phyloP scores from a whole-genome alignment of 2,888 invertebrate species.

The Drosophila emarginata region DNA sequence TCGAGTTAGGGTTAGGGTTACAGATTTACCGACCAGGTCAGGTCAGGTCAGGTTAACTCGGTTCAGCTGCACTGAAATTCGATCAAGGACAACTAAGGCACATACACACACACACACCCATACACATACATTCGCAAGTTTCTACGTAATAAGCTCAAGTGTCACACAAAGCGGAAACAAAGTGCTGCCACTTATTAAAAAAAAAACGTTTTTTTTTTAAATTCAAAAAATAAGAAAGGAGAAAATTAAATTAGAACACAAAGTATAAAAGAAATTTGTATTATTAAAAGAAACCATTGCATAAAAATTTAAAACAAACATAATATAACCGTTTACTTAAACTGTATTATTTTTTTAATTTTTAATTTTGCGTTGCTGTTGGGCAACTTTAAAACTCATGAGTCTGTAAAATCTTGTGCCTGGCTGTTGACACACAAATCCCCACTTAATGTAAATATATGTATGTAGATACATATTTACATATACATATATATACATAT shows the following conservation, averaged over 20 bases:
- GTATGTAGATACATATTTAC: not conserved
- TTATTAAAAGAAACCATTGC: no score
- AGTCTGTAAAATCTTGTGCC: not conserved
- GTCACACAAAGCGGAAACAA: not conserved
- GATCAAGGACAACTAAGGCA: constrained; percentile 12
- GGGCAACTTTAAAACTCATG: no score
- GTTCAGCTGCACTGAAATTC: constrained; percentile 9
- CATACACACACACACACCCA: not conserved
- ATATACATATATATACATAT: not conserved
- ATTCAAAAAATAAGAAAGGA: not conserved
- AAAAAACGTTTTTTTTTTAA: not conserved
- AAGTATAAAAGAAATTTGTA: no score
- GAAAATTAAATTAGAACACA: no score
- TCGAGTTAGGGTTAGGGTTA: not conserved
- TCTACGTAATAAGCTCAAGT: not conserved
- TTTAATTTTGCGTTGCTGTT: no score
- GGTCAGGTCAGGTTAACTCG: not conserved
- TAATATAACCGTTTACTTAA: no score
- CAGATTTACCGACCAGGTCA: not conserved
- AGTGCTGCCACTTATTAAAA: not conserved
- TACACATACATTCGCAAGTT: not conserved
- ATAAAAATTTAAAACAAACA: no score
- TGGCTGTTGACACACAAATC: not conserved
- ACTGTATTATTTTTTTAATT: no score
- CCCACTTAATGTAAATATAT: not conserved